Base-by-base conservation (phyloP, 2,113 vertebrate genomes). In the Fregata magnificens region DNA sequence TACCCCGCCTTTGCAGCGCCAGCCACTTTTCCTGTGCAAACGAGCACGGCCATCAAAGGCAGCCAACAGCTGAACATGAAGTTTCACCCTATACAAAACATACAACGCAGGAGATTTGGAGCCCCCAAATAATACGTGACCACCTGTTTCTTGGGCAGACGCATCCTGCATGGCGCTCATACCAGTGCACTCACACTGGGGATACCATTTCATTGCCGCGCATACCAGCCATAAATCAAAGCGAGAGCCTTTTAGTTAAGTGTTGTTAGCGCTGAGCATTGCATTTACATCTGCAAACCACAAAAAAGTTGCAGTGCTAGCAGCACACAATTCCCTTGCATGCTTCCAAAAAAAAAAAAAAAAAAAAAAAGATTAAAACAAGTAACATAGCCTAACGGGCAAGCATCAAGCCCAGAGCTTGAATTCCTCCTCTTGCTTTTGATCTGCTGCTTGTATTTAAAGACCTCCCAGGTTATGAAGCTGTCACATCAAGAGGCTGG, bases 111-210 rank as follows among this genome's bases (percentile, higher is more conserved):
- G 76, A 96, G 92, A 91, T 59, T 29, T 53, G 28, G 67, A 95
- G 82, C 73, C 65, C 70, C 34, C 83, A 58, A 7, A 82, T 38
- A 9, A 11, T 26, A 73, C 3, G 5, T 47, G 88, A 65, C 78
- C 98, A 98, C 97, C 98, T 98, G 98, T 95, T 94, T 8, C 53
- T 62, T 0, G 7, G 76, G 67, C 55, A 73, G 94, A 42, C 84
- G 5, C 52, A 31, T 95, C 63, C 16, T 20, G 2, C 87, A 32
- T 63, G 50, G 38, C 10, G 7, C 63, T 92, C 86, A 87, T 90
- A 29, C 55, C 94, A 52, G 25, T 2, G 2, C 1, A 3, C 86
- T 88, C 87, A 28, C 2, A 0, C 49, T 58, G 47, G 58, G 78
- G 91, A 67, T 96, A 67, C 3, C 7, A 25, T 96, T 91, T 72